Percentiles rank a stretch among this genome's conserved stretches.
Evolutionary conservation across 1,140 invertebrate genomes (phyloP).

Genomic region (Drosophila ambigua): DNA sequence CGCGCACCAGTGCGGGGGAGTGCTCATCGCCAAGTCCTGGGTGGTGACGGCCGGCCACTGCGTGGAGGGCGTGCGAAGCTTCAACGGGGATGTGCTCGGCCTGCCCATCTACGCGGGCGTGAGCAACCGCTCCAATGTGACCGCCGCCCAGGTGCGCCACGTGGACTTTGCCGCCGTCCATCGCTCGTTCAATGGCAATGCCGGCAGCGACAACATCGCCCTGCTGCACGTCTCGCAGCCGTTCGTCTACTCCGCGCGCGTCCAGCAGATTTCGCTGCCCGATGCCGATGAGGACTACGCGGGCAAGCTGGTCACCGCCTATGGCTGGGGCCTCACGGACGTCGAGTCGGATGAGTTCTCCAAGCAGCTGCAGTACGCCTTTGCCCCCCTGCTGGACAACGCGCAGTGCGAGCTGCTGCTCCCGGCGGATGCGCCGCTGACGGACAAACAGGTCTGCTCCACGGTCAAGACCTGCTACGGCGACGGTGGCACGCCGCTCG

Average conservation of each 20-base stretch:
- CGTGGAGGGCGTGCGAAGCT: slow-evolving; percentile 42
- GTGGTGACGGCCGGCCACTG: slow-evolving; percentile 86
- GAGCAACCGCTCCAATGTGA: slow-evolving; percentile 59
- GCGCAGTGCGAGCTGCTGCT: slow-evolving; percentile 50
- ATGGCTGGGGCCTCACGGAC: slow-evolving; percentile 84
- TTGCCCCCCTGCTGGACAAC: slow-evolving; percentile 54
- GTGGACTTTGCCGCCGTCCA: slow-evolving; percentile 71
- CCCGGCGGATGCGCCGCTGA: slow-evolving; percentile 65
- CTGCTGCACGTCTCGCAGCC: slow-evolving; percentile 63
- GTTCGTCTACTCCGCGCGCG: slow-evolving; percentile 62
- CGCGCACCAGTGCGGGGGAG: slow-evolving; percentile 86
- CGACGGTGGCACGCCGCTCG: slow-evolving; percentile 88
- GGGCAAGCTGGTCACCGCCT: slow-evolving; percentile 61
- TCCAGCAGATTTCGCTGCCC: slow-evolving; percentile 66
- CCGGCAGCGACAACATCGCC: slow-evolving; percentile 77
- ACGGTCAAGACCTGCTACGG: slow-evolving; percentile 86
- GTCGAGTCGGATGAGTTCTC: slow-evolving; percentile 67
- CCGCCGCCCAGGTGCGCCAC: slow-evolving; percentile 62
- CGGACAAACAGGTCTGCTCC: slow-evolving; percentile 86
- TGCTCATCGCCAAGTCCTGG: slow-evolving; percentile 86
- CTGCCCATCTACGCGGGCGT: slow-evolving; percentile 66
- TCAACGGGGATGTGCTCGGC: slow-evolving; percentile 53
- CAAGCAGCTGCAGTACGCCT: slow-evolving; percentile 78
- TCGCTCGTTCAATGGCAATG: slow-evolving; percentile 58
- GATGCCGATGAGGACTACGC: slow-evolving; percentile 54